Evolutionary conservation across 2,797 vertebrate genomes (phyloP).

Genomic region (Vespertilio murinus): DNA sequence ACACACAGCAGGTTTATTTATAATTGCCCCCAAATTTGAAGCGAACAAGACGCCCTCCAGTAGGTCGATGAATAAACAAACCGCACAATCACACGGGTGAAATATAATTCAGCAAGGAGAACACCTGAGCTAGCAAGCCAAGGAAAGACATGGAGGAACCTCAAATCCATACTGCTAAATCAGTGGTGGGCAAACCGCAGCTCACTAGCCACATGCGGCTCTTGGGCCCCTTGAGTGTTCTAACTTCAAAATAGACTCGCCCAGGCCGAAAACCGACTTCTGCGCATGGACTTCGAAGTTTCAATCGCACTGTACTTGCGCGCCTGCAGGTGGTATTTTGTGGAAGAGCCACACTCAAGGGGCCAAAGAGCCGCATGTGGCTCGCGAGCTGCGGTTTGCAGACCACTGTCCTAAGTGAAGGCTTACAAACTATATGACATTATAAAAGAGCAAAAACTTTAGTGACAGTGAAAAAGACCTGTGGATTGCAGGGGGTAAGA

Average conservation of each 20-base stretch:
- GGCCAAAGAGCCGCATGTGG: too few relatives aligned
- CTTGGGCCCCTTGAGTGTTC: too few relatives aligned
- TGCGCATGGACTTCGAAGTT: too few relatives aligned
- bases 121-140: neutral
- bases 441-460: neutral
- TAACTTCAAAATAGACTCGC: too few relatives aligned
- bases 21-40: neutral
- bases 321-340: too few relatives aligned
- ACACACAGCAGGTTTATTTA: neutral
- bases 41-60: neutral
- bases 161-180: neutral
- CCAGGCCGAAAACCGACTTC: too few relatives aligned
- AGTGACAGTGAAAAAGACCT: neutral
- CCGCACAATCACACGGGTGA: neutral
- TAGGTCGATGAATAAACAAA: neutral
- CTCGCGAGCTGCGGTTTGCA: too few relatives aligned
- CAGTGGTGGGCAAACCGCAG: too few relatives aligned
- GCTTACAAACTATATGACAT: neutral
- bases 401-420: neutral
- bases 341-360: too few relatives aligned
- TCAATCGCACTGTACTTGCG: too few relatives aligned
- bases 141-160: neutral
- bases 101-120: neutral
- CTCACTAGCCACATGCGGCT: too few relatives aligned
- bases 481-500: neutral